A percentile compares a stretch with the other conserved stretches of the same genome.
These are phyloP conservation scores for Rhineura floridana DNA, from an alignment of 2,113 vertebrate genomes.

Conservation along the genomic window DNA sequence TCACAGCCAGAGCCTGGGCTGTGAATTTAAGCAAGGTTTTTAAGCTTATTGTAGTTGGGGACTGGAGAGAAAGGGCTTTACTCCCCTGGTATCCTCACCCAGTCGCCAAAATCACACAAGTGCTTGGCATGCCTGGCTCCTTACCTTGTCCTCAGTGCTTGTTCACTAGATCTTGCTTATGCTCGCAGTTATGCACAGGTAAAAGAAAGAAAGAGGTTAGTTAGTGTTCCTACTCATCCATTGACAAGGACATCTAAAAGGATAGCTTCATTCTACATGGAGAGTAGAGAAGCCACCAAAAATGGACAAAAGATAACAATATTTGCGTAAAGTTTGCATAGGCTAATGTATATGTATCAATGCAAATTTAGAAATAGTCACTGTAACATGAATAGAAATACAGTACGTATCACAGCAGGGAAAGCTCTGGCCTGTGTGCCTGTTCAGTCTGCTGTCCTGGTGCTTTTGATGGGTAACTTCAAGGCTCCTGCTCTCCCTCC, in stretches of 20 bases:
- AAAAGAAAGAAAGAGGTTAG: neutral
- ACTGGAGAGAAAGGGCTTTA: no score
- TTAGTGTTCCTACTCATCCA: neutral
- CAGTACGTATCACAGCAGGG: no score
- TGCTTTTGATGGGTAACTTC: no score
- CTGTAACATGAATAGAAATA: no score
- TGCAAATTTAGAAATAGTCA: no score
- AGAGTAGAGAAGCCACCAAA: no score
- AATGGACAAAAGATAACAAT: no score
- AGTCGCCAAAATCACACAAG: neutral
- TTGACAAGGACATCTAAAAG: neutral
- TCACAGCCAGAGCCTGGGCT: neutral
- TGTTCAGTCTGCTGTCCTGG: no score
- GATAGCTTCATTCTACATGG: no score
- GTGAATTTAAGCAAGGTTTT: neutral
- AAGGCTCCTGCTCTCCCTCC: neutral
- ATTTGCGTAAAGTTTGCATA: no score
- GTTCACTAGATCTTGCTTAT: neutral
- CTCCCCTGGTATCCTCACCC: neutral
- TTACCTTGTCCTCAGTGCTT: neutral
- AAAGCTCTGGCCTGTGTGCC: no score
- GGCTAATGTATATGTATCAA: no score
- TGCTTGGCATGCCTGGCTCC: neutral
- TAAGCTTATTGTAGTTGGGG: neutral
- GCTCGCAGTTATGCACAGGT: neutral